A percentile compares a stretch with the other conserved stretches of the same genome.
phyloP scores from a whole-genome alignment of 2,113 vertebrate genomes.

The Electrona antarctica region DNA sequence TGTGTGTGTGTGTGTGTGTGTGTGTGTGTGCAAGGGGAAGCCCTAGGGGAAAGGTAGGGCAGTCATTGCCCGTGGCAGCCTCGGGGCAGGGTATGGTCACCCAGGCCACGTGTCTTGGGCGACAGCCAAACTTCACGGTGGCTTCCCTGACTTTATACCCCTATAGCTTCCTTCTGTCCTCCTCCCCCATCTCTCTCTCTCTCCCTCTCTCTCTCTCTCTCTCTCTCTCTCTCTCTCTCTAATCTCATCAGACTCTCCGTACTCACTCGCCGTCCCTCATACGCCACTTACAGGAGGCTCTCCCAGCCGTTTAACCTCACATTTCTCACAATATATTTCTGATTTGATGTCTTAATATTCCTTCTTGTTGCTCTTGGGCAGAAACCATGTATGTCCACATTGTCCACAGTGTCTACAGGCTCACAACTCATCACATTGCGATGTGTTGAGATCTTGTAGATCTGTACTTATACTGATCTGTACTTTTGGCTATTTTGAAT shows the following conservation, averaged over 20 bases:
- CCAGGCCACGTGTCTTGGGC: constrained; percentile 67
- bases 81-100: constrained; percentile 74
- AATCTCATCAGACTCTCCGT: background rate
- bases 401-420: too few species aligned
- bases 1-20: background rate
- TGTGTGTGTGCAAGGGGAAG: constrained; percentile 43
- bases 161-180: constrained; percentile 18
- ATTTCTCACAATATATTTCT: constrained; percentile 4
- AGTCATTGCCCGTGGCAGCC: constrained; percentile 74
- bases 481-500: too few species aligned
- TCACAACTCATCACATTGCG: too few species aligned
- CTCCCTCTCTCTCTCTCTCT: background rate
- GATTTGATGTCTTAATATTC: constrained; percentile 8
- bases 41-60: constrained; percentile 73
- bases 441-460: too few species aligned
- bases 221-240: background rate
- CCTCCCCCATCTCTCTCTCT: constrained; percentile 6
- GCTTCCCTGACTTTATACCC: constrained; percentile 44
- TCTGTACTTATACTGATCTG: too few species aligned
- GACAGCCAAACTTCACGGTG: constrained; percentile 57
- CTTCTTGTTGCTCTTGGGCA: background rate
- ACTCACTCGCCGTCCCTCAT: background rate
- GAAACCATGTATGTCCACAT: too few species aligned
- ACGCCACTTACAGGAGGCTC: background rate
- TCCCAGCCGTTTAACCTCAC: constrained; percentile 13